These are phyloP conservation scores for Sitta carolinensis DNA, from an alignment of 2,797 vertebrate genomes.

Conservation along the genomic window DNA sequence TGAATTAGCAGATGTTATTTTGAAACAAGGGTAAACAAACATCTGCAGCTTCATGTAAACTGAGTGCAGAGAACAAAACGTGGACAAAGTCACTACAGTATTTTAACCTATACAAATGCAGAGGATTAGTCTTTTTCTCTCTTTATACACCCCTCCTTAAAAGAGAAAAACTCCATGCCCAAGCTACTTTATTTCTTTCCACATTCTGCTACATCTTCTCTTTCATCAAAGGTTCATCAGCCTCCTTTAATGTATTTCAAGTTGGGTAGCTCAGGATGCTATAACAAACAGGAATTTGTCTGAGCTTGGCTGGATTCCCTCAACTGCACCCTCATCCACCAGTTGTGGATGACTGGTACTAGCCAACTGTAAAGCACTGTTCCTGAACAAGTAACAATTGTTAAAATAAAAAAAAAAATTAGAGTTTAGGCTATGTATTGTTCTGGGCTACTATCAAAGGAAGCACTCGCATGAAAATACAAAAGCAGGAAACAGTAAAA, in stretches of 20 bases:
- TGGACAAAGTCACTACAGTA: neutral
- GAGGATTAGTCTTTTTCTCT: neutral
- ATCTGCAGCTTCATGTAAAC: neutral
- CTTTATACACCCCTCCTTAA: neutral
- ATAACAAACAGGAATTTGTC: conserved; percentile 45
- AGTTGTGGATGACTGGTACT: conserved; percentile 63
- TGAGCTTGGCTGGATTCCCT: conserved; percentile 33
- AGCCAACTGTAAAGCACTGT: conserved; percentile 57
- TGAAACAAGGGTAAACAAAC: neutral
- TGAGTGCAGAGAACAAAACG: neutral
- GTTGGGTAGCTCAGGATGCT: neutral
- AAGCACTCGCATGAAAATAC: conserved; percentile 45
- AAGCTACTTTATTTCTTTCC: neutral
- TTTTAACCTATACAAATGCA: neutral
- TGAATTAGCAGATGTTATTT: neutral
- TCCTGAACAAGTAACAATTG: conserved; percentile 66
- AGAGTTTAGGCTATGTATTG: conserved; percentile 33
- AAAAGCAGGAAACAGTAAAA: conserved; percentile 55
- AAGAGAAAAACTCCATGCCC: neutral
- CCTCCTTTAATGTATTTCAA: neutral
- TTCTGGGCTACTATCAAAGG: conserved; percentile 62
- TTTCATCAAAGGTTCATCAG: neutral
- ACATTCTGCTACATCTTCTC: neutral
- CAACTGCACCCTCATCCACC: neutral
- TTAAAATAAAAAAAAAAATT: neutral